Evolutionary conservation across 2,113 vertebrate genomes (phyloP).

Genomic region (Hippocampus mohnikei): DNA sequence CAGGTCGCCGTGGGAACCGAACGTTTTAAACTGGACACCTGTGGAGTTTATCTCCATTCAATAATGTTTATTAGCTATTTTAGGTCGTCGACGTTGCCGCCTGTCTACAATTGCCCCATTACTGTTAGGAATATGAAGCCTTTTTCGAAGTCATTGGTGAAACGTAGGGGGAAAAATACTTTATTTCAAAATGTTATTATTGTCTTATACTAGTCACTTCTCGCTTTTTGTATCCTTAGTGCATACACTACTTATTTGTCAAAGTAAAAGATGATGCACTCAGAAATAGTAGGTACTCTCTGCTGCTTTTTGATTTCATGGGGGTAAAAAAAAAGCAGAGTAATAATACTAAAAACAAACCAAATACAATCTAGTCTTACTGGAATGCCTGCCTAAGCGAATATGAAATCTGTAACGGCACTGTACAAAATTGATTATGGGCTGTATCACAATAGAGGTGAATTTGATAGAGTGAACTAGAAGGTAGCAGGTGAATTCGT

Average conservation of each 20-base stretch:
- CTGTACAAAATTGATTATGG: background rate
- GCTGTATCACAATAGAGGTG: background rate
- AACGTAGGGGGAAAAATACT: too few species aligned
- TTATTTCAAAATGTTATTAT: too few species aligned
- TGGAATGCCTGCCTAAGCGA: background rate
- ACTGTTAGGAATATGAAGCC: background rate
- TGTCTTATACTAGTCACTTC: too few species aligned
- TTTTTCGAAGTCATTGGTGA: background rate
- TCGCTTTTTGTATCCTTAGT: too few species aligned
- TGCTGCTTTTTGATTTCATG: background rate
- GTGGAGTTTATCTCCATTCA: conserved; percentile 31
- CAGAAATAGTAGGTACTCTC: too few species aligned
- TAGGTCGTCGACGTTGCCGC: background rate
- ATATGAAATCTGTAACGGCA: background rate
- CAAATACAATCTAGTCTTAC: background rate
- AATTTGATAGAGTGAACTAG: background rate
- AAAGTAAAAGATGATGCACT: too few species aligned
- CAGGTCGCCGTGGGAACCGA: conserved; percentile 27
- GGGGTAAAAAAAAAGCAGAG: background rate
- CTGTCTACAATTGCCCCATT: background rate
- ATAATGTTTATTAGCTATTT: background rate
- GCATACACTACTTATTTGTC: too few species aligned
- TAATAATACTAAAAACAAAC: background rate
- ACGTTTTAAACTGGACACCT: conserved; percentile 38
- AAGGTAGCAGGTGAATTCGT: conserved; percentile 4